These are phyloP conservation scores for Gymnocheta viridis DNA, from an alignment of 2,888 invertebrate species.

Conservation along the genomic window DNA sequence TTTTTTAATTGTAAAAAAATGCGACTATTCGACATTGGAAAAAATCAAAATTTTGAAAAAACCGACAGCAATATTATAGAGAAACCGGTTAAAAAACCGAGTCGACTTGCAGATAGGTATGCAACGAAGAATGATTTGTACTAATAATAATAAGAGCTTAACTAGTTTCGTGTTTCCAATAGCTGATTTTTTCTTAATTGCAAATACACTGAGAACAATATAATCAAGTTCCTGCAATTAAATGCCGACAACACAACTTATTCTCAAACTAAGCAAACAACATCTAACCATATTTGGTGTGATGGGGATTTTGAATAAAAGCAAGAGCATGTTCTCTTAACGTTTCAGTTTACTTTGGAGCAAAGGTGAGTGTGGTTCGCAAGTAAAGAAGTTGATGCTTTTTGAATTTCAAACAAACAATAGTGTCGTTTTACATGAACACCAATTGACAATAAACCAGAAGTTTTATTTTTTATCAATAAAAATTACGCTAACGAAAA, in stretches of 20 bases:
- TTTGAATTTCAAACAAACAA: neutral
- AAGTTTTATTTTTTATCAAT: neutral
- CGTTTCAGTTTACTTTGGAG: conserved; percentile 55
- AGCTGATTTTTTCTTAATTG: neutral
- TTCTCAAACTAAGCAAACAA: neutral
- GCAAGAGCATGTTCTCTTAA: conserved; percentile 43
- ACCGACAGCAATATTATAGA: no score
- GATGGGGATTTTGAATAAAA: conserved; percentile 61
- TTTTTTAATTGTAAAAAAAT: no score
- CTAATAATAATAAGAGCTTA: no score
- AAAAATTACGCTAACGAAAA: neutral
- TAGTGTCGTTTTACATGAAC: neutral
- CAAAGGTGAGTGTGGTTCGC: conserved; percentile 60
- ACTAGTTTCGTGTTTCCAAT: neutral
- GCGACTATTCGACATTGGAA: no score
- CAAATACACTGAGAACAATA: neutral
- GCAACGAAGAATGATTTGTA: no score
- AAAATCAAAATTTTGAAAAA: no score
- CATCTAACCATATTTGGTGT: conserved; percentile 39
- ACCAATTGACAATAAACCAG: neutral
- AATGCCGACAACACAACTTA: neutral
- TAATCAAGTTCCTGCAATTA: neutral
- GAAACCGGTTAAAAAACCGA: no score
- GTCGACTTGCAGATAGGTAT: no score
- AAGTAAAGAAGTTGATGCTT: neutral